Evolutionary conservation across 2,888 invertebrate species (phyloP).

Genomic region (Dione vanillae): DNA sequence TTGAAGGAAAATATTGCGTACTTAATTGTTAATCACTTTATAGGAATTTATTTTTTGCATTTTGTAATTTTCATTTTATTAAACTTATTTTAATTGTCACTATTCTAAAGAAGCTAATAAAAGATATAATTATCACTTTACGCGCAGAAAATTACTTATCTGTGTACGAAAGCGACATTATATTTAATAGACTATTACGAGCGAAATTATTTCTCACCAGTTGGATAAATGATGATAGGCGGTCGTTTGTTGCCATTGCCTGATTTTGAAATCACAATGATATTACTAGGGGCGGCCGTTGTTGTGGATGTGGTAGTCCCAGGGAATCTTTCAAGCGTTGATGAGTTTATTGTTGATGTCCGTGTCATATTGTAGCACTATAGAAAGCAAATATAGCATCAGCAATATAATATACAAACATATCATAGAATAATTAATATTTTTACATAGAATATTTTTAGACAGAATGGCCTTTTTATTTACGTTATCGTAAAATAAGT

Average conservation of each 20-base stretch:
- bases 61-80: no score
- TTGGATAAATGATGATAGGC: constrained; percentile 88
- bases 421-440: not conserved
- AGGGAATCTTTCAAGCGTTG: constrained; percentile 62
- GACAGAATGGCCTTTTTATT: no score
- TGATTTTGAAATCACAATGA: constrained; percentile 62
- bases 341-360: constrained; percentile 58
- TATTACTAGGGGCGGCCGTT: constrained; percentile 57
- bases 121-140: not conserved
- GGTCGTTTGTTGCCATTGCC: constrained; percentile 87
- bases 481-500: no score
- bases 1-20: not conserved
- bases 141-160: not conserved
- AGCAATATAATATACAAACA: not conserved
- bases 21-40: not conserved
- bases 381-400: not conserved
- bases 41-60: not conserved
- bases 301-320: constrained; percentile 52
- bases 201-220: constrained; percentile 76
- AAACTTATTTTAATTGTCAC: no score
- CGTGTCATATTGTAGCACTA: constrained; percentile 59
- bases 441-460: no score
- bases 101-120: no score
- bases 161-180: not conserved
- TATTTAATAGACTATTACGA: not conserved